Percentiles rank a stretch among this genome's conserved stretches.
Conservation (phyloP, 2,113 vertebrate genomes). For the Smithornis capensis region DNA sequence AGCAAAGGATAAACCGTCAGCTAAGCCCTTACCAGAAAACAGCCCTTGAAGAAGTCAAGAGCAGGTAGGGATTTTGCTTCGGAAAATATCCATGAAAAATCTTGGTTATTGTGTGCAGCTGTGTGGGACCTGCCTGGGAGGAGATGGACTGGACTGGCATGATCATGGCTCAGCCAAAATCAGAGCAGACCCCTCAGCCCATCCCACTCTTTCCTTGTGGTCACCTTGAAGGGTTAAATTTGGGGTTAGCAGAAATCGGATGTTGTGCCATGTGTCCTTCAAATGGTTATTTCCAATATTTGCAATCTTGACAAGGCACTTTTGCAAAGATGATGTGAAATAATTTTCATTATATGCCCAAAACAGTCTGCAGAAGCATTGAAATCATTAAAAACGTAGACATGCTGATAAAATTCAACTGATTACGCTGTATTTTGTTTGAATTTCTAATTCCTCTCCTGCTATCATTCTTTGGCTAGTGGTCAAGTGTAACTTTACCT, state of each 20-base stretch:
- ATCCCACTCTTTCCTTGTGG: neutral
- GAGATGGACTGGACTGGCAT: neutral
- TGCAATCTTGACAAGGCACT: neutral
- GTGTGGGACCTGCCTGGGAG: neutral
- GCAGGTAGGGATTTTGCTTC: slow-evolving; percentile 14
- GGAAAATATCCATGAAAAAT: neutral
- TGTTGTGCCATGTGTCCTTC: neutral
- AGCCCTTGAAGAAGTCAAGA: neutral
- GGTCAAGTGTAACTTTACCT: neutral
- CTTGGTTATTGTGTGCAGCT: neutral
- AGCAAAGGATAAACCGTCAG: slow-evolving; percentile 31
- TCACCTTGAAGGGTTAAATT: neutral
- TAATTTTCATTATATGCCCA: neutral
- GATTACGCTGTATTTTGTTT: neutral
- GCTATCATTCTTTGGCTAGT: neutral
- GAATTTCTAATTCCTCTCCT: slow-evolving; percentile 18
- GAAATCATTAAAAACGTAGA: neutral
- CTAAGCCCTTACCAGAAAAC: neutral
- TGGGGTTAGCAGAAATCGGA: neutral
- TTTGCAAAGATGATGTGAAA: neutral
- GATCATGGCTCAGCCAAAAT: neutral
- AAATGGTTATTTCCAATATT: neutral
- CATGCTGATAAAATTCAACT: neutral
- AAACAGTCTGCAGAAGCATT: neutral
- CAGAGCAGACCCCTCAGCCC: neutral